A percentile compares a stretch with the other conserved stretches of the same genome.
These are phyloP conservation scores for Phylloscopus trochilus DNA, from an alignment of 2,113 vertebrate genomes.

Conservation along the genomic window DNA sequence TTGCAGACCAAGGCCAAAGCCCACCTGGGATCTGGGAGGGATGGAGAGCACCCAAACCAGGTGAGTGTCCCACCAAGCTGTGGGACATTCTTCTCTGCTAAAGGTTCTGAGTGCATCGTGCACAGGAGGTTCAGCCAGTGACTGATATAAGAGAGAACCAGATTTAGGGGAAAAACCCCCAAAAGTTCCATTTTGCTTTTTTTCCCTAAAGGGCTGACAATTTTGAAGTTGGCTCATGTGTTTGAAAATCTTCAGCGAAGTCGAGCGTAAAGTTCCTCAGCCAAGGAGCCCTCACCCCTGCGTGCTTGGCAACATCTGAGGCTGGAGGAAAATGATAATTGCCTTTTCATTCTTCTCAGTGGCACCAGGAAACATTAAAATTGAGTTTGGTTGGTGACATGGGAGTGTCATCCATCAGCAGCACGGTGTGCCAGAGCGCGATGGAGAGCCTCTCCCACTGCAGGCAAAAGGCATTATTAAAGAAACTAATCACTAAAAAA, in stretches of 20 bases:
- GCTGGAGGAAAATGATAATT: background rate
- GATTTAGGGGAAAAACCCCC: rapidly evolving
- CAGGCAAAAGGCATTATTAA: constrained; percentile 64
- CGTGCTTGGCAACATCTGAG: background rate
- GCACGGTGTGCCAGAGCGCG: rapidly evolving
- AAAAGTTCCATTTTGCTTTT: background rate
- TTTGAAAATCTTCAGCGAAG: background rate
- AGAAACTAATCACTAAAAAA: constrained; percentile 70
- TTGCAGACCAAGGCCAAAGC: background rate
- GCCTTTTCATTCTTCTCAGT: constrained; percentile 17
- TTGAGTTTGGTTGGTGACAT: constrained; percentile 4
- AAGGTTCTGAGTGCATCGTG: rapidly evolving
- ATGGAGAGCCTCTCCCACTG: background rate
- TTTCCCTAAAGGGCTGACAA: background rate
- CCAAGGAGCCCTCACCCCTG: background rate
- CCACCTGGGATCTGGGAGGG: background rate
- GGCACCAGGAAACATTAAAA: constrained; percentile 6
- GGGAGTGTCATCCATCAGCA: constrained; percentile 12
- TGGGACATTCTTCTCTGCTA: background rate
- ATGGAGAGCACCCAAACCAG: background rate
- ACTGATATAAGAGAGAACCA: rapidly evolving
- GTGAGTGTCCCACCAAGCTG: too few relatives aligned
- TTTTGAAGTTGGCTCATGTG: background rate
- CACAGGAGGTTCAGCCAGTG: background rate
- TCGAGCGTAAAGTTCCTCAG: rapidly evolving